Evolutionary conservation across 2,113 vertebrate genomes (phyloP), one percentile per base, ranked within the genome.

Genomic region (Daphoenositta chrysoptera): DNA sequence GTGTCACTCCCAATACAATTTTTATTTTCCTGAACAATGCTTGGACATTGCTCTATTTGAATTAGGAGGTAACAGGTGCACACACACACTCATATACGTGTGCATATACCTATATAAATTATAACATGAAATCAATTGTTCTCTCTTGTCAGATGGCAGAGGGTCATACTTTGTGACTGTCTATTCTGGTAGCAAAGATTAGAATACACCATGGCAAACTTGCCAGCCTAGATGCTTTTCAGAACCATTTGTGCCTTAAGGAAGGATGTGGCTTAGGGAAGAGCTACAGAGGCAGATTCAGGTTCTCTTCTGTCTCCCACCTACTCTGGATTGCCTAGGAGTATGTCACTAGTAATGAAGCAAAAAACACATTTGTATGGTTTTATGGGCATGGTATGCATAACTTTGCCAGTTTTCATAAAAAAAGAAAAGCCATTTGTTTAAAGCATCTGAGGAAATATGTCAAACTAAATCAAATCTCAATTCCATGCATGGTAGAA

Each of bases 41-140:
- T 57, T 70, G 42, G 16, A 33, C 7, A 15, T 8, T 45, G 2
- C 2, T 90, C 53, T 39, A 13, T 56, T 33, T 72, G 56, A 50
- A 54, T 47, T 81, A 63, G n/a, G 30, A 87, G 37, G 28, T 26
- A 70, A 27, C 13, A 15, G 1, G 4, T 15, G 14, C 6, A 10
- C 1, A 1, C 18, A 15, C 16, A 28, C 19, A 11, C 8, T 24
- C 3, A 19, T 18, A 15, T 15, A 44, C 13, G 3, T 44, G 23
- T 10, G 14, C 11, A 24, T 9, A n/a, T 4, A 44, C 4, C 9
- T 81, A 9, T 27, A 53, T 44, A 64, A 58, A 83, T 71, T 48
- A 47, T 37, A 28, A 45, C 42, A 42, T 13, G 24, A 51, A 69
- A 78, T 72, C 27, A 60, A n/a, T 63, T 40, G 15, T 44, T 90